Base-by-base conservation (phyloP, 2,797 vertebrate genomes). In the Phalanger gymnotis region DNA sequence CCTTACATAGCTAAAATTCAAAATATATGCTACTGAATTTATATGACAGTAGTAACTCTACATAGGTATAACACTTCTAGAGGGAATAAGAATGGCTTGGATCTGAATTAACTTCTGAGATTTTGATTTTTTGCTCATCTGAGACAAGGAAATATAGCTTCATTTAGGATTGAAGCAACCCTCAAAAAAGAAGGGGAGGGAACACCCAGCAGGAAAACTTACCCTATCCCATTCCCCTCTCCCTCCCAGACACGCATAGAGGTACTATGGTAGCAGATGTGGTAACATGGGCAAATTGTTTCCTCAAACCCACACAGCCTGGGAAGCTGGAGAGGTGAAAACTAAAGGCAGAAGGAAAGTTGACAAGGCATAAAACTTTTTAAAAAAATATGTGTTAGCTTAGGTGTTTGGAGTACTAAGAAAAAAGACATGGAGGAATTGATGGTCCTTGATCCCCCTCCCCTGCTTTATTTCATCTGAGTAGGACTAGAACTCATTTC, bases 1-100 rank as follows among this genome's bases (percentile, higher is more conserved):
- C 25, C 56, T 94, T 93, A 92, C 81, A 55, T 95, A 93, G 91
- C 61, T 96, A 94, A 96, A 92, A 92, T 95, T 94, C 53, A 40
- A 95, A 95, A 92, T 94, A 12, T 30, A 52, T 96, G 54, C 31
- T 66, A 56, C 12, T 25, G 30, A 95, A 95, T 95, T 95, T 94
- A 93, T 34, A 56, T 90, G 30, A 90, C 22, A 90, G 25, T 90
- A 52, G 47, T 47, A 30, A 90, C 27, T 25, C 89, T 90, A 14
- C 14, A 90, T 73, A 73, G 66, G n/a, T 73, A 73, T 73, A 40
- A 40, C 22, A 40, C n/a, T 14, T 73, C n/a, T 40, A 73, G 34
- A 73, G 5, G 16, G 66, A 73, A 73, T 73, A n/a, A 73, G 34
- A 40, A 40, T 73, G n/a, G 5, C 34, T 66, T 66, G 61, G 61